These are phyloP conservation scores for Cenopis cana DNA, from an alignment of 2,888 invertebrate species.

Conservation along the genomic window DNA sequence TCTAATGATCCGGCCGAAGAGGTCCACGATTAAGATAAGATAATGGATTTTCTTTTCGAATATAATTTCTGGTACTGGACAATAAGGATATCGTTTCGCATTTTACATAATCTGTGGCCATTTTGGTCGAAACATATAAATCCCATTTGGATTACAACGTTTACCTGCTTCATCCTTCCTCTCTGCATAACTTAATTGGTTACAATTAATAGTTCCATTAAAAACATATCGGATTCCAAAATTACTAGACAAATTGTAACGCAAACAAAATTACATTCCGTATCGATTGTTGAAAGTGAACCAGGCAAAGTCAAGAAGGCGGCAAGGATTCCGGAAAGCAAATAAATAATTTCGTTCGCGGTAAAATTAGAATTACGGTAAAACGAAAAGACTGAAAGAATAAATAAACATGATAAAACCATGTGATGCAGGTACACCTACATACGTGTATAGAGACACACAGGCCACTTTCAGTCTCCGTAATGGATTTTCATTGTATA, in stretches of 20 bases:
- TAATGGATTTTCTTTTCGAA: too few species aligned
- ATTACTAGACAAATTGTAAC: neutral
- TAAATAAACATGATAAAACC: slow-evolving; percentile 34
- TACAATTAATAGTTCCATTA: too few species aligned
- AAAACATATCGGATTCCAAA: neutral
- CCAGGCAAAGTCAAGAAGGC: neutral
- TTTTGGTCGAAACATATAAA: too few species aligned
- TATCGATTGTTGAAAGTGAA: slow-evolving; percentile 11
- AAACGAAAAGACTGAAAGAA: slow-evolving; percentile 21
- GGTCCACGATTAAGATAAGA: too few species aligned
- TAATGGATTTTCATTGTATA: neutral
- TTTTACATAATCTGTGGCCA: too few species aligned
- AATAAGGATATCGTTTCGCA: too few species aligned
- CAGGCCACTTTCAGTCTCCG: neutral
- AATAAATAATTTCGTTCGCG: slow-evolving; percentile 31
- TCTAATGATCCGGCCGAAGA: too few species aligned
- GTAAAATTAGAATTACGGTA: slow-evolving; percentile 28
- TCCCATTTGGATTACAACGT: too few species aligned
- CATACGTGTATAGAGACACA: neutral
- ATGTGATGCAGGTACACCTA: too few species aligned
- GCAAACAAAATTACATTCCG: neutral
- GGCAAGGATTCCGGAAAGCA: slow-evolving; percentile 8
- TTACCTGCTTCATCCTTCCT: too few species aligned
- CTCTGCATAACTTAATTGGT: too few species aligned
- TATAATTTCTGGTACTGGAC: too few species aligned